A percentile compares a stretch with the other conserved stretches of the same genome.
Conservation (phyloP, 2,113 vertebrate genomes). For the Glaucidium brasilianum region DNA sequence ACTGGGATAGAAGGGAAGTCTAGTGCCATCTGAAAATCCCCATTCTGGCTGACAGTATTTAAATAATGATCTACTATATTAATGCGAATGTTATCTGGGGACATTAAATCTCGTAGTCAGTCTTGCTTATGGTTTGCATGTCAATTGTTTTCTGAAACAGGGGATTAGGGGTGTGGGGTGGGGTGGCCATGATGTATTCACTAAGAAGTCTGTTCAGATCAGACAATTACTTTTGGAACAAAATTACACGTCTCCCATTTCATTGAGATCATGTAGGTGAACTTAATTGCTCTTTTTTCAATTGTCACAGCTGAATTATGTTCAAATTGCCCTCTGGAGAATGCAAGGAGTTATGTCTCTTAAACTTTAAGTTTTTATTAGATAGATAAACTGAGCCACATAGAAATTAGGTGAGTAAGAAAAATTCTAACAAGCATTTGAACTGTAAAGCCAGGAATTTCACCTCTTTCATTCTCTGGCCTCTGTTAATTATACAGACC, state of each 20-base stretch:
- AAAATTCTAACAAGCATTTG: not conserved
- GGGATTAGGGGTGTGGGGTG: not conserved
- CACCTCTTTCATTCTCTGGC: not conserved
- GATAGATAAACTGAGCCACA: not conserved
- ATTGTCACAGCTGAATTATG: not conserved
- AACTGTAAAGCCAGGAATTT: not conserved
- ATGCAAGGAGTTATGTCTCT: not conserved
- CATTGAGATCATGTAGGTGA: not conserved
- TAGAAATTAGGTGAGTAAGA: not conserved
- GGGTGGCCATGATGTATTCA: not conserved
- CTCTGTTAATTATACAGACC: not conserved
- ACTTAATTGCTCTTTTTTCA: not conserved
- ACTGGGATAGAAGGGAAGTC: not conserved
- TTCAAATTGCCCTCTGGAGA: not conserved
- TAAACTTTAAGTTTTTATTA: not conserved
- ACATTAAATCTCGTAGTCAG: not conserved
- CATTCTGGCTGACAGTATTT: not conserved
- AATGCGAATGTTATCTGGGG: not conserved
- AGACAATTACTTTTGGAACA: not conserved
- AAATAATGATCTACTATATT: not conserved
- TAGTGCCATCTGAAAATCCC: not conserved
- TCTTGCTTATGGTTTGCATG: not conserved
- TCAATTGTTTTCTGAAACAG: not conserved
- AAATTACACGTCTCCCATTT: not conserved
- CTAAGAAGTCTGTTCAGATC: not conserved